phyloP scores from a whole-genome alignment of 2,113 vertebrate species.

The Amazona guildingii region DNA sequence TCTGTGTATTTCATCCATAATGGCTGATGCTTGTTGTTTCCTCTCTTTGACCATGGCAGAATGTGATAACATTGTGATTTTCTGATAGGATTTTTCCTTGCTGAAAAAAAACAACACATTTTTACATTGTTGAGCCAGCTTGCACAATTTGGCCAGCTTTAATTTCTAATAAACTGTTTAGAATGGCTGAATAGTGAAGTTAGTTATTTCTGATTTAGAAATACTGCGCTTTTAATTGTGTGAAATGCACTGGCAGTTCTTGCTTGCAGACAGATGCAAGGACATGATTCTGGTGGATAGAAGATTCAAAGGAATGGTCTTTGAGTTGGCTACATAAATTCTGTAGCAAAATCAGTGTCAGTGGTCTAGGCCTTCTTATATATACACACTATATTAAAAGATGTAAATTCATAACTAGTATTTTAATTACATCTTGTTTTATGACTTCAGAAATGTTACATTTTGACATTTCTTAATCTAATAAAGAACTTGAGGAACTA shows the following conservation, averaged over 20 bases:
- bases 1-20: slow-evolving; percentile 89
- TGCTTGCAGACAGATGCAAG: slow-evolving; percentile 5
- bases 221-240: neutral
- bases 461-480: slow-evolving; percentile 10
- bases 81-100: slow-evolving; percentile 48
- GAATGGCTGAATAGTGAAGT: neutral
- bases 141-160: neutral
- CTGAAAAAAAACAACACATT: slow-evolving; percentile 73
- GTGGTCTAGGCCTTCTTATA: slow-evolving; percentile 13
- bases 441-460: neutral
- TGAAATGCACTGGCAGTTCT: neutral
- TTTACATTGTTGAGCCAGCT: slow-evolving; percentile 26
- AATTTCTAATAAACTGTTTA: neutral
- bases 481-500: slow-evolving; percentile 7
- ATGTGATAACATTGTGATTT: slow-evolving; percentile 83
- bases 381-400: neutral
- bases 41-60: slow-evolving; percentile 85
- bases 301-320: neutral
- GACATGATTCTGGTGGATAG: neutral
- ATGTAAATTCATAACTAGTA: neutral
- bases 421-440: neutral
- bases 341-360: neutral
- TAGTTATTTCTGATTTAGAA: neutral
- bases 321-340: neutral
- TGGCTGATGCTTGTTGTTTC: slow-evolving; percentile 89